Conservation (phyloP, 1,140 invertebrate species). For the Archivesica marissinica region DNA sequence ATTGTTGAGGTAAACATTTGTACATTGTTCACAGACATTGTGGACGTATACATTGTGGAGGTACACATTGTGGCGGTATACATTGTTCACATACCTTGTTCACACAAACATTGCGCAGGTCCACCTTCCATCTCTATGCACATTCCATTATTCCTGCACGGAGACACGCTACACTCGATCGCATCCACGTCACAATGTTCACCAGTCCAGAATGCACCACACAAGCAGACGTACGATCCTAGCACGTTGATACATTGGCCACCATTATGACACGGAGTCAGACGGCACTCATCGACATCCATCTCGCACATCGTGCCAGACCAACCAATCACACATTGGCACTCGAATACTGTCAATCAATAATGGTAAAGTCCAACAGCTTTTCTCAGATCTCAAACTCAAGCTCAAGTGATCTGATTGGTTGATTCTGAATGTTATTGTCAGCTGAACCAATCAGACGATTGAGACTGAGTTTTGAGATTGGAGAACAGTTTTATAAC, state of each 20-base stretch:
- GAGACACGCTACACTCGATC: conserved; percentile 71
- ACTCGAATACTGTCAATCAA: conserved; percentile 14
- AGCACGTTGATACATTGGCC: conserved; percentile 88
- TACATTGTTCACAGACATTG: too few relatives aligned
- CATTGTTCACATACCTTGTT: not conserved
- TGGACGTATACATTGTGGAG: not conserved
- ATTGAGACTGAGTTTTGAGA: too few relatives aligned
- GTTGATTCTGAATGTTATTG: too few relatives aligned
- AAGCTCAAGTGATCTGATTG: too few relatives aligned
- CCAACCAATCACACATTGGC: conserved; percentile 92
- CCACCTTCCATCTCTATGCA: conserved; percentile 88
- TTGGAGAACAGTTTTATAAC: too few relatives aligned
- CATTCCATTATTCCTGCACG: conserved; percentile 75
- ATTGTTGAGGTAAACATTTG: too few relatives aligned
- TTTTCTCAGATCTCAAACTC: too few relatives aligned
- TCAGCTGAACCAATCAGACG: too few relatives aligned
- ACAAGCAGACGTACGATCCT: conserved; percentile 92
- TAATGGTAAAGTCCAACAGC: conserved; percentile 8
- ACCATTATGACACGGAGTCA: conserved; percentile 90
- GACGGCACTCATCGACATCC: conserved; percentile 96
- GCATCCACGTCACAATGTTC: conserved; percentile 82
- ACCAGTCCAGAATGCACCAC: conserved; percentile 94
- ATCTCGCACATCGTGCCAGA: conserved; percentile 93
- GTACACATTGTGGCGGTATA: not conserved
- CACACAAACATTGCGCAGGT: not conserved